Conservation (phyloP, 2,797 vertebrate genomes). For the Propithecus perrieri region DNA sequence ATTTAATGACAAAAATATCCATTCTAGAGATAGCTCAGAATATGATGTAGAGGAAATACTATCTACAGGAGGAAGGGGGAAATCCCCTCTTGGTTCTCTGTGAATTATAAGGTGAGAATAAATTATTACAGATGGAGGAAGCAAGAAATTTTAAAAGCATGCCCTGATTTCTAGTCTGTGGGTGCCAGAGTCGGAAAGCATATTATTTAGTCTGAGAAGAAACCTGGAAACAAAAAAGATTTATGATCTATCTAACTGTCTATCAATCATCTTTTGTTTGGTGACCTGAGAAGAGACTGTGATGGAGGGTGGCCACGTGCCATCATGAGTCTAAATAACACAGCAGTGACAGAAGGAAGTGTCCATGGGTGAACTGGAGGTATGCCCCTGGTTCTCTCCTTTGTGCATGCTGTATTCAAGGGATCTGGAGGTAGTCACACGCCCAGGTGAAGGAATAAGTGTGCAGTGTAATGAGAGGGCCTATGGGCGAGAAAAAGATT, state of each 20-base stretch:
- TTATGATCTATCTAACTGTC: background rate
- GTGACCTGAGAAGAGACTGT: background rate
- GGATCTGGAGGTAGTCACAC: background rate
- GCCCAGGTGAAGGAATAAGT: background rate
- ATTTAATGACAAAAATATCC: background rate
- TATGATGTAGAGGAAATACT: background rate
- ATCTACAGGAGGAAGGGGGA: rapidly evolving
- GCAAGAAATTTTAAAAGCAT: background rate
- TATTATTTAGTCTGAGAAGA: background rate
- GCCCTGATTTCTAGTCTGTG: background rate
- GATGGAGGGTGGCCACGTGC: background rate
- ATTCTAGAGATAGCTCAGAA: background rate
- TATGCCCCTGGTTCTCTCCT: background rate
- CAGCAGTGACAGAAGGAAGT: background rate
- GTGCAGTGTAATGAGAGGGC: background rate
- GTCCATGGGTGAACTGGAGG: background rate
- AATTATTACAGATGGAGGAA: background rate
- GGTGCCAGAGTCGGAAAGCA: background rate
- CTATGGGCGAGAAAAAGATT: background rate
- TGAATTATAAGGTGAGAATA: background rate
- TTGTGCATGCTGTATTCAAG: background rate
- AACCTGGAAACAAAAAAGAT: background rate
- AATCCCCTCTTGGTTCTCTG: background rate
- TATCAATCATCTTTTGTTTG: background rate
- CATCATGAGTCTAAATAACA: background rate